A percentile compares a stretch with the other conserved stretches of the same genome.
Evolutionary conservation across 2,888 invertebrate species (phyloP).

Genomic region (Ptilodon capucinus): DNA sequence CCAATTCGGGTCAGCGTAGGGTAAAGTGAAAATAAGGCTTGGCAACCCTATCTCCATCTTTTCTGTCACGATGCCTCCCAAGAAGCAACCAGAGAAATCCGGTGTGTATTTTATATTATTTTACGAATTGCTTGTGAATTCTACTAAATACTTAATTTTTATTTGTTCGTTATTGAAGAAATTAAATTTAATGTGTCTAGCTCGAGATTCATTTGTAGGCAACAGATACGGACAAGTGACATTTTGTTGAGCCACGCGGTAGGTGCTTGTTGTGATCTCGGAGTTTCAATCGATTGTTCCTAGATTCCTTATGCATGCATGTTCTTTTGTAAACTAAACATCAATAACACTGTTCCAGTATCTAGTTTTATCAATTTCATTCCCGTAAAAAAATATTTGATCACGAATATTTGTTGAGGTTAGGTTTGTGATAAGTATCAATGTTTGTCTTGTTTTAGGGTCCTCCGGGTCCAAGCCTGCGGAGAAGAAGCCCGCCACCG

Average conservation of each 20-base stretch:
- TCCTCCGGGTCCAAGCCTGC: conserved; percentile 72
- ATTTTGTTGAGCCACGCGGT: conserved; percentile 60
- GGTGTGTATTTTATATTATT: conserved; percentile 81
- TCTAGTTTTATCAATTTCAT: not conserved
- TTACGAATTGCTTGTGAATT: conserved; percentile 1
- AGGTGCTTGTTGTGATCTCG: conserved; percentile 27
- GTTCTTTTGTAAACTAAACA: not conserved
- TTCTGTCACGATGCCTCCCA: conserved; percentile 90
- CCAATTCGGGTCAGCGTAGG: too few species aligned
- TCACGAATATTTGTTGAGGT: conserved; percentile 37
- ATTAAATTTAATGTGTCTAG: not conserved
- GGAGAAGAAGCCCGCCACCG: conserved; percentile 69
- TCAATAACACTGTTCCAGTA: not conserved
- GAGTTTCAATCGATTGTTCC: conserved; percentile 3
- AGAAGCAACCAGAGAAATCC: conserved; percentile 93
- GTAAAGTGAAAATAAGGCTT: too few species aligned
- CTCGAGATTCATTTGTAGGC: not conserved
- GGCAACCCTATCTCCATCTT: conserved; percentile 50
- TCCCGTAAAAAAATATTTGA: too few species aligned
- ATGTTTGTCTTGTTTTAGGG: conserved; percentile 37
- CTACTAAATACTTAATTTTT: not conserved
- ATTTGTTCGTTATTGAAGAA: not conserved
- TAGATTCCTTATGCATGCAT: not conserved
- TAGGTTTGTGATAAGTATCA: conserved; percentile 25
- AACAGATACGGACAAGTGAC: conserved; percentile 16